Base-by-base conservation (phyloP, 2,113 vertebrate species). In the Stercorarius parasiticus region DNA sequence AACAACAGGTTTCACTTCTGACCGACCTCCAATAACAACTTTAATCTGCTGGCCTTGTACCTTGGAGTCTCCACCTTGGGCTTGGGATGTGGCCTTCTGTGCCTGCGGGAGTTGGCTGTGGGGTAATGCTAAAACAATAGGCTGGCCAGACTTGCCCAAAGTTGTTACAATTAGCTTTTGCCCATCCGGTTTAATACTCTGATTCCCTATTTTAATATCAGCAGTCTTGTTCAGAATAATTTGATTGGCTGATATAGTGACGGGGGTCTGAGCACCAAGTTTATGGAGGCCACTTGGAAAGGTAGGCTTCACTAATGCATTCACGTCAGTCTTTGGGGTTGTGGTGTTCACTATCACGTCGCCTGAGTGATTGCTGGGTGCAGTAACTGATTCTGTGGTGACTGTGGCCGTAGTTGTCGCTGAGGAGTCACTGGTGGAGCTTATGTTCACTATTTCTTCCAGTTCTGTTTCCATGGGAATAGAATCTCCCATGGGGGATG, bases 91-190 rank as follows among this genome's bases (percentile, higher is more conserved):
- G 4, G 98, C 93, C 97, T 99, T 99, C 97, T 97, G 97, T 0
- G 98, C 73, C 82, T 97, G 98, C 0, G 98, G 96, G 56, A 98
- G 97, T 8, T 98, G 98, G 93, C 97, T 98, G 97, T 99, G 99
- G 62, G 99, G 99, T 53, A 99, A 86, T 45, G 99, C 98, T 90
- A 99, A 96, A 94, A 99, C 98, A 79, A 99, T 98, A 30, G 99
- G 99, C 66, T 99, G 99, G 56, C 99, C 99, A 25, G 99, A 97
- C 97, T 99, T 99, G 93, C 99, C 98, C 82, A 99, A 97, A 71
- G 99, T 97, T 4, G 99, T 99, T 40, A 99, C 98, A 95, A 99
- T 98, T 52, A 99, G 98, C 96, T 99, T 99, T 86, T 99, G 99
- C 84, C 99, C 99, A 9, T 99, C 99, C 2, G 98, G 99, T 86